Evolutionary conservation across 2,113 vertebrate genomes (phyloP).

Genomic region (Labeo rohita): DNA sequence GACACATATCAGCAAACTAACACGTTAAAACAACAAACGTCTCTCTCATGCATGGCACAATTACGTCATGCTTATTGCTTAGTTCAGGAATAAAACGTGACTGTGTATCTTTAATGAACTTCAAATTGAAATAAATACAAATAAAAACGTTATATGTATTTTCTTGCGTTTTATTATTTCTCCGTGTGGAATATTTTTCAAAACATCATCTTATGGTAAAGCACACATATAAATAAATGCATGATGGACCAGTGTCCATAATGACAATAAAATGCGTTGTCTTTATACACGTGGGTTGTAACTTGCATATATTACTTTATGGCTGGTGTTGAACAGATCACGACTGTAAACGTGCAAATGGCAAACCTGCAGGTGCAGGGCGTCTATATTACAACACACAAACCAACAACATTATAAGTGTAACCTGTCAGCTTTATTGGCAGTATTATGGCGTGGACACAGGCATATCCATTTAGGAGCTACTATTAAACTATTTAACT

Average conservation of each 20-base stretch:
- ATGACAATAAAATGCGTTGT: neutral
- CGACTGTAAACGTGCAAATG: conserved; percentile 68
- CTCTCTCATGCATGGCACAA: neutral
- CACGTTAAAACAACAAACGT: neutral
- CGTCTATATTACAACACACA: neutral
- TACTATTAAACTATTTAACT: neutral
- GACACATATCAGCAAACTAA: neutral
- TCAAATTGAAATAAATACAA: neutral
- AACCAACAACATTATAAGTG: neutral
- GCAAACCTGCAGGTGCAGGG: conserved; percentile 73
- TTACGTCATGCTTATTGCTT: neutral
- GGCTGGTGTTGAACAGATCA: conserved; percentile 74
- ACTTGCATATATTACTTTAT: conserved; percentile 52
- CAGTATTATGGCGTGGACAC: neutral
- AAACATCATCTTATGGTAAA: neutral
- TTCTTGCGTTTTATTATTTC: conserved; percentile 16
- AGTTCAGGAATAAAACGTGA: neutral
- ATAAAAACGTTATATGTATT: neutral
- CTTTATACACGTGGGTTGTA: neutral
- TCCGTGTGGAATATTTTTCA: neutral
- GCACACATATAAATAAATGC: neutral
- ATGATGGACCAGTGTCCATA: neutral
- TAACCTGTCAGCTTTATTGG: neutral
- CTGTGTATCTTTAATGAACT: no score
- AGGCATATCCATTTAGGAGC: neutral